Evolutionary conservation across 2,797 vertebrate species (phyloP).

Genomic region (Anabas testudineus): DNA sequence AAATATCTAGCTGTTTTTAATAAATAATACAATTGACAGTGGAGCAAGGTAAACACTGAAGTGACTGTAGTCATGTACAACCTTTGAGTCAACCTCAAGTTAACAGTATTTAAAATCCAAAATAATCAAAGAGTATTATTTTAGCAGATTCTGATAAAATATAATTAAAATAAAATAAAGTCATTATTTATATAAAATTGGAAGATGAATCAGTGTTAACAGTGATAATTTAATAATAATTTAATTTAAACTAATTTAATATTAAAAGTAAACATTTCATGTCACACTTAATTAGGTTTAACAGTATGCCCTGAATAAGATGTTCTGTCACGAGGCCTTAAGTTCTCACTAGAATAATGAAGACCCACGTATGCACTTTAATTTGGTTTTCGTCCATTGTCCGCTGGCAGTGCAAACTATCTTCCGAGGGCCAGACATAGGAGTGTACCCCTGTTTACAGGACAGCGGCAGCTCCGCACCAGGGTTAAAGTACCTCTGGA

Average conservation of each 20-base stretch:
- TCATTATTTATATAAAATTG: neutral
- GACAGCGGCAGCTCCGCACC: conserved; percentile 77
- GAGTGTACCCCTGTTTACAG: conserved; percentile 82
- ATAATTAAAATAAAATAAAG: neutral
- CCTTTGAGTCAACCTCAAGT: neutral
- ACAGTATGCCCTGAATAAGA: neutral
- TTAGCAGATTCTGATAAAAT: no score
- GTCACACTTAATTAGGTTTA: neutral
- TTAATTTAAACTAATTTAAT: neutral
- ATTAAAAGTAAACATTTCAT: neutral
- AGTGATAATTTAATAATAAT: neutral
- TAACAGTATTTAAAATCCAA: neutral
- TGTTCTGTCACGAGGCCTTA: neutral
- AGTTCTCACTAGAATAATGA: conserved; percentile 13
- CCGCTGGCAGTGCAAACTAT: conserved; percentile 80
- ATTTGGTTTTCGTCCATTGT: conserved; percentile 80
- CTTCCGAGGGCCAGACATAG: conserved; percentile 65
- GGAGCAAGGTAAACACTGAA: no score
- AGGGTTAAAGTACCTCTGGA: conserved; percentile 77
- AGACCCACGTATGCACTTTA: conserved; percentile 87
- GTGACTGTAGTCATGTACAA: neutral
- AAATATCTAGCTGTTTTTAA: neutral
- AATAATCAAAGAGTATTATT: no score
- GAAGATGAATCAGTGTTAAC: neutral
- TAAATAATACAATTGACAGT: neutral